Base-by-base conservation (phyloP, 2,113 vertebrate genomes). In the Coptodon rendalli region DNA sequence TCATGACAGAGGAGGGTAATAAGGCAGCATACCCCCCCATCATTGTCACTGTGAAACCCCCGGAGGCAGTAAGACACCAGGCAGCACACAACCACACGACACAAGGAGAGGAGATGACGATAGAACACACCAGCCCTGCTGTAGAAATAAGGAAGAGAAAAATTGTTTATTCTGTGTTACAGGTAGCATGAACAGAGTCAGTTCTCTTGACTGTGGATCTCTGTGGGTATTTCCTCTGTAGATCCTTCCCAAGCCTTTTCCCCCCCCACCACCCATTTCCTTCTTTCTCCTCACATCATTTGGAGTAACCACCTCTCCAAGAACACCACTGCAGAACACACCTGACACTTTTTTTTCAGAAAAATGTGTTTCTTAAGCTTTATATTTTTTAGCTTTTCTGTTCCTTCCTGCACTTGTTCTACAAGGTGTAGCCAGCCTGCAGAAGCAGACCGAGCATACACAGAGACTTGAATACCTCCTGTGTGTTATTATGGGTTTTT, bases 1-100 rank as follows among this genome's bases (percentile, higher is more conserved):
- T 91, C 91, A 94, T 96, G 95, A 95, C 94, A 92, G 94, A 96
- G 91, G 85, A 88, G 83, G 86, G 86, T 94, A 95, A 95, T 95
- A 94, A 94, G 91, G 89, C 22, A 87, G 85, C 38, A 86, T 93
- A 89, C 93, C 93, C 86, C 56, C 84, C 73, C 19, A 52, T 89
- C 85, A 56, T 82, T 88, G 91, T 91, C 87, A 54, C 59, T 80
- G 84, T 27, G 34, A 81, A 38, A 80, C 94, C 89, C 85, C 90
- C 40, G 9, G 68, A 87, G 94, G 87, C 76, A 40, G 34, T 34
- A 9, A 9, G 43, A 71, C 53, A 36, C 71, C n/a, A 27, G 73
- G 43, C 86, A 86, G 52, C 50, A 1, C 19, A 54, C 61, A 66
- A n/a, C 31, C 38, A 5, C 54, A 22, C 27, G 54, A 27, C 50